Evolutionary conservation across 2,113 vertebrate genomes (phyloP), one percentile per base, ranked within the genome.

Genomic region (Sander vitreus): DNA sequence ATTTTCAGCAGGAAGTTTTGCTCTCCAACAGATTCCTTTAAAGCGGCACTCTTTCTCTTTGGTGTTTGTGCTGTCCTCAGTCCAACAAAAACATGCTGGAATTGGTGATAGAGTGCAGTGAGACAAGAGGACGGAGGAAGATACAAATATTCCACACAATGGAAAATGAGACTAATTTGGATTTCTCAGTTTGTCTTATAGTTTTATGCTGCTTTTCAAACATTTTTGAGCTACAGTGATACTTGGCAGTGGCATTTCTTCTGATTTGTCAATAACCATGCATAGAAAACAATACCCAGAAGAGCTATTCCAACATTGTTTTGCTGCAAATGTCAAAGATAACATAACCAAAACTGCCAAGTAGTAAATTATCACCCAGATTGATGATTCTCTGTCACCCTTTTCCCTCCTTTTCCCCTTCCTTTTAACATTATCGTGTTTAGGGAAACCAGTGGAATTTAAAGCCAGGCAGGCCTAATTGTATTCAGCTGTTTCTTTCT

Each of bases 401-500:
- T 60, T 62, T 47, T 43, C 4, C 25, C 19, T 25, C 33, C 1
- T 10, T 33, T 73, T 25, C 55, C 33, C 18, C 48, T 39, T 60
- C 50, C 30, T 81, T 68, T 15, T 30, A 59, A n/a, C 55, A 65
- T 67, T 45, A 45, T 68, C 57, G 53, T 75, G 63, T 79, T 87
- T 68, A 54, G 76, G 79, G 73, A 91, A 92, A 91, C 43, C 62
- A 88, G 72, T 77, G 78, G 85, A 91, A 87, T 88, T 85, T 88
- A 89, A 90, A 85, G 80, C 76, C 89, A 84, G 81, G 91, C 27
- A 47, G 78, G 72, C 51, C 77, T 94, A 94, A 95, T 94, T 93
- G 80, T 87, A 66, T 92, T 91, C 94, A 95, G 94, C 92, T 94
- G 95, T 91, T 88, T 90, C 60, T 74, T 51, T 75, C 27, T 71